phyloP scores from a whole-genome alignment of 2,113 vertebrate genomes.

The Rhinolophus ferrumequinum region DNA sequence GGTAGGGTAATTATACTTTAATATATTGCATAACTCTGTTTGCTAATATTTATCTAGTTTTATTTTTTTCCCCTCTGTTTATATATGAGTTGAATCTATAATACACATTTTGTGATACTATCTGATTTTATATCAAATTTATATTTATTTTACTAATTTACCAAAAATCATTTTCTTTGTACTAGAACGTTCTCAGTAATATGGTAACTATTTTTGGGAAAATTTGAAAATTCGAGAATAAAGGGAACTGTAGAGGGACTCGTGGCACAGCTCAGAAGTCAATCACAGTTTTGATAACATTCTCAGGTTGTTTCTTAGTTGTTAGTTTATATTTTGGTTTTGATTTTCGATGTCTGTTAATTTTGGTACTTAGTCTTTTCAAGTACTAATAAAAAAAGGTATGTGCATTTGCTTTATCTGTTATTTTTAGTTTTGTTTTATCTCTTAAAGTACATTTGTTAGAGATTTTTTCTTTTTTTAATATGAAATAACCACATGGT shows the following conservation, averaged over 20 bases:
- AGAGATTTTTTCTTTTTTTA: not conserved
- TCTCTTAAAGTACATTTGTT: not conserved
- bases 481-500: not conserved
- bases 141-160: not conserved
- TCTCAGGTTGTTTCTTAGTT: not conserved
- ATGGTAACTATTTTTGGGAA: not conserved
- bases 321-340: not conserved
- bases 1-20: not conserved
- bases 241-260: not conserved
- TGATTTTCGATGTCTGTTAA: not conserved
- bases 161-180: not conserved
- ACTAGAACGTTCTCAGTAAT: not conserved
- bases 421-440: not conserved
- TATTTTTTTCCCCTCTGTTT: not conserved
- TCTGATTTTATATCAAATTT: not conserved
- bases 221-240: not conserved
- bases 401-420: not conserved
- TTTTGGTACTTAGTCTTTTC: not conserved
- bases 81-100: not conserved
- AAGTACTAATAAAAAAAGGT: not conserved
- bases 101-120: not conserved
- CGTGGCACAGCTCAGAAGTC: not conserved
- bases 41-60: not conserved
- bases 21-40: not conserved
- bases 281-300: not conserved